Evolutionary conservation across 2,113 vertebrate species (phyloP).

Genomic region (Triplophysa siluroides): DNA sequence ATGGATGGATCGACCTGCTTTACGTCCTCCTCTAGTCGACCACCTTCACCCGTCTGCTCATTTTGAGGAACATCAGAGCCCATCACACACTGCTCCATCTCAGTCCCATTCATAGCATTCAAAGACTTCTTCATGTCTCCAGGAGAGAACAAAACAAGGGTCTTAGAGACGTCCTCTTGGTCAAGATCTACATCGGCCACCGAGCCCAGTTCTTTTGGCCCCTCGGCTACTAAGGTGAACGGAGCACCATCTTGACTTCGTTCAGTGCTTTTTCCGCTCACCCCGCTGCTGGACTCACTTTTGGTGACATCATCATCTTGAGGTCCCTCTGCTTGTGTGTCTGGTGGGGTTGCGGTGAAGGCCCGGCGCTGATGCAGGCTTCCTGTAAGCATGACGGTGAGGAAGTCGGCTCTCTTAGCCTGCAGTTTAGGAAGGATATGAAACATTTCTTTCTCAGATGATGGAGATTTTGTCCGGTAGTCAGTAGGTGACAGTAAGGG

Average conservation of each 20-base stretch:
- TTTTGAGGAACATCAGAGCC: slow-evolving; percentile 76
- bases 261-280: slow-evolving; percentile 89
- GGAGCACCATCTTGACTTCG: slow-evolving; percentile 90
- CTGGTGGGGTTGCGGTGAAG: slow-evolving; percentile 51
- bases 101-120: slow-evolving; percentile 75
- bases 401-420: slow-evolving; percentile 87
- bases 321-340: slow-evolving; percentile 63
- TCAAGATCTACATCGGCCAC: slow-evolving; percentile 87
- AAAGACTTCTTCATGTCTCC: slow-evolving; percentile 93
- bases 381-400: slow-evolving; percentile 81
- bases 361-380: slow-evolving; percentile 68
- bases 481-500: slow-evolving; percentile 84
- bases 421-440: slow-evolving; percentile 80
- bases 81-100: slow-evolving; percentile 81
- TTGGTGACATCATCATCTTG: slow-evolving; percentile 76
- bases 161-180: slow-evolving; percentile 92
- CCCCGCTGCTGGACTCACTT: slow-evolving; percentile 86
- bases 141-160: slow-evolving; percentile 93
- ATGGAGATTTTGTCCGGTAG: slow-evolving; percentile 81
- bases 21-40: slow-evolving; percentile 67
- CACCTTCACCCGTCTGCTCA: slow-evolving; percentile 76
- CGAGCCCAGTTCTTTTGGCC: slow-evolving; percentile 83
- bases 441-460: slow-evolving; percentile 82
- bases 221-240: slow-evolving; percentile 89
- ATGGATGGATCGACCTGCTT: background rate